phyloP scores from a whole-genome alignment of 2,888 invertebrate genomes.

The Pristionchus japonicus region DNA sequence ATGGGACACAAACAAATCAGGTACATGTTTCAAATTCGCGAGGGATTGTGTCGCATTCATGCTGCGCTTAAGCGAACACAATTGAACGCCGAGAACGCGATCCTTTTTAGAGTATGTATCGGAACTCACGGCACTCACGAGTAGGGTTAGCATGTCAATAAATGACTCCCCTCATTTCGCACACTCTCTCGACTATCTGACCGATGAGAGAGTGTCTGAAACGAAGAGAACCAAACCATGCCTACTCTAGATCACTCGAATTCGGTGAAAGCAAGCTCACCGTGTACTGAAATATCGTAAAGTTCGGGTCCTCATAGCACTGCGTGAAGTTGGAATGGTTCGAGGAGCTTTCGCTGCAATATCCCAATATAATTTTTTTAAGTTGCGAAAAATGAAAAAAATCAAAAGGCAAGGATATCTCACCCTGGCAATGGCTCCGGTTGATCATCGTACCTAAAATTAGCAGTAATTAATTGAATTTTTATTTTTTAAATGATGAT shows the following conservation, averaged over 20 bases:
- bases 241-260: not conserved
- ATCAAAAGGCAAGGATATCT: too few species aligned
- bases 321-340: conserved; percentile 44
- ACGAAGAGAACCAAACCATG: not conserved
- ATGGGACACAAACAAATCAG: too few species aligned
- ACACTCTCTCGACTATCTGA: not conserved
- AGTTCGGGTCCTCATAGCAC: conserved; percentile 66
- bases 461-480: not conserved
- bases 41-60: too few species aligned
- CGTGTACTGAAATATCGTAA: conserved; percentile 68
- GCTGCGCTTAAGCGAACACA: too few species aligned
- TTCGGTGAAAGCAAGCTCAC: conserved; percentile 51
- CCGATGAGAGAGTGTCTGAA: not conserved
- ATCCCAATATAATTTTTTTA: not conserved
- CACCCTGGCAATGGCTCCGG: not conserved
- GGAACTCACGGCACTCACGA: too few species aligned
- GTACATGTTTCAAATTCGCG: too few species aligned
- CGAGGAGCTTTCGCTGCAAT: not conserved
- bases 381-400: not conserved
- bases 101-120: too few species aligned
- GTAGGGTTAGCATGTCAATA: too few species aligned
- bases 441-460: conserved; percentile 8
- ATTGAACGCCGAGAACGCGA: too few species aligned
- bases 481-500: not conserved
- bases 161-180: not conserved